Evolutionary conservation across 1,140 invertebrate genomes (phyloP).

Genomic region (Drosophila tristis): DNA sequence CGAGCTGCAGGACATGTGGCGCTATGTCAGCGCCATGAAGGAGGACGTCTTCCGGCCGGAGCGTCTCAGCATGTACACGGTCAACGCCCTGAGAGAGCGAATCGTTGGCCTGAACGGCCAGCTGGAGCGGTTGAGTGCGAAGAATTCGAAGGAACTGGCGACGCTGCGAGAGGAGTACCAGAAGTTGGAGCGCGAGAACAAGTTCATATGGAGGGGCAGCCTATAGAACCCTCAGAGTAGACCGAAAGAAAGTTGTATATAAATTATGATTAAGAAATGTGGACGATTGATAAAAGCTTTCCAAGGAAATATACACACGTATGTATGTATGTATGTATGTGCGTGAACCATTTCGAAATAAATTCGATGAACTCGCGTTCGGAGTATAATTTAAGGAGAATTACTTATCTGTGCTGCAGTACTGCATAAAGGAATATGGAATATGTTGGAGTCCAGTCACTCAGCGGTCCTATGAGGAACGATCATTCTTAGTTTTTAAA

Average conservation of each 20-base stretch:
- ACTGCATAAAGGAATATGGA: no score
- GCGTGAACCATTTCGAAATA: no score
- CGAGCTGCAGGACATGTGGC: slow-evolving; percentile 71
- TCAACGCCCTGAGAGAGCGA: slow-evolving; percentile 60
- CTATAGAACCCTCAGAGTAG: slow-evolving; percentile 4
- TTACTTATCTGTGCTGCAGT: no score
- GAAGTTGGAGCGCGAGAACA: slow-evolving; percentile 58
- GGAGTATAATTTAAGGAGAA: no score
- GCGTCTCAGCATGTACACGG: slow-evolving; percentile 57
- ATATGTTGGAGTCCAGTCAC: no score
- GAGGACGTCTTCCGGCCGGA: slow-evolving; percentile 69
- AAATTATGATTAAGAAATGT: not conserved
- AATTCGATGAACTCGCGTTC: no score
- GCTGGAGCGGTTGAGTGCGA: slow-evolving; percentile 43
- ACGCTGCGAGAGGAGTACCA: slow-evolving; percentile 49
- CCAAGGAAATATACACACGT: no score
- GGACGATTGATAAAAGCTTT: no score
- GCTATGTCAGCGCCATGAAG: slow-evolving; percentile 56
- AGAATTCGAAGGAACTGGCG: slow-evolving; percentile 62
- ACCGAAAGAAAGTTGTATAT: not conserved
- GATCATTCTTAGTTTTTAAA: no score
- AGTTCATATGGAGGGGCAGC: slow-evolving; percentile 46
- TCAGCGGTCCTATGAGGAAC: no score
- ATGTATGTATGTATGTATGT: no score
- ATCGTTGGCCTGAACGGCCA: slow-evolving; percentile 64